phyloP scores from a whole-genome alignment of 2,888 invertebrate genomes.

The Dascillus cervinus region DNA sequence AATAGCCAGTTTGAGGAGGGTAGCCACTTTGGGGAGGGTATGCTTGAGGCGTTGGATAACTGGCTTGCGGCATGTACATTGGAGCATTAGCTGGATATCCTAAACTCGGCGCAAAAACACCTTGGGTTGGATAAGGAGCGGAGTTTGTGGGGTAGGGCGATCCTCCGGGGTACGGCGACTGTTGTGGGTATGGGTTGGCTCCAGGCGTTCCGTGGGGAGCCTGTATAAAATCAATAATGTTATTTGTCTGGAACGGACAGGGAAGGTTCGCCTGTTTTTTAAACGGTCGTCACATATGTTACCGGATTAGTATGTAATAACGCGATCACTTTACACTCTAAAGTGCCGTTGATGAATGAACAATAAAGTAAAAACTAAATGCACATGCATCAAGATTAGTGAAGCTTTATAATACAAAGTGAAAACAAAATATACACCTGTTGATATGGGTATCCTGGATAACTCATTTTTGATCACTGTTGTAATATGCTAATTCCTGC shows the following conservation, averaged over 20 bases:
- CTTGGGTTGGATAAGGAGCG: slow-evolving; percentile 28
- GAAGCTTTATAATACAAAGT: too few species aligned
- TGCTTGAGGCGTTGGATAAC: slow-evolving; percentile 27
- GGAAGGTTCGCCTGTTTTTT: too few species aligned
- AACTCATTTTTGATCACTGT: slow-evolving; percentile 29
- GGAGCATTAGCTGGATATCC: slow-evolving; percentile 43
- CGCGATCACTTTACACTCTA: too few species aligned
- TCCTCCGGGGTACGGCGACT: slow-evolving; percentile 25
- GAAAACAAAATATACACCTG: too few species aligned
- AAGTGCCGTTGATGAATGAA: too few species aligned
- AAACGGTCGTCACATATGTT: too few species aligned
- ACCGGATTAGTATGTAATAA: too few species aligned
- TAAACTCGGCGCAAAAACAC: slow-evolving; percentile 41
- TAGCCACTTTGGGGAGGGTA: slow-evolving; percentile 7
- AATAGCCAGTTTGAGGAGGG: slow-evolving; percentile 8
- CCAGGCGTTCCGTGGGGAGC: slow-evolving; percentile 20
- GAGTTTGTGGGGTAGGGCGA: slow-evolving; percentile 39
- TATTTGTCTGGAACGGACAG: too few species aligned
- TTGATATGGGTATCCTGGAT: slow-evolving; percentile 33
- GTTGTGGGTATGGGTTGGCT: slow-evolving; percentile 24
- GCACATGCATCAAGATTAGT: too few species aligned
- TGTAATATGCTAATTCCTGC: too few species aligned
- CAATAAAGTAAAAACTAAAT: too few species aligned
- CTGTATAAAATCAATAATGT: slow-evolving; percentile 20
- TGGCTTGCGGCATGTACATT: slow-evolving; percentile 45